phyloP scores from a whole-genome alignment of 2,888 invertebrate genomes.

The Laothoe populi region DNA sequence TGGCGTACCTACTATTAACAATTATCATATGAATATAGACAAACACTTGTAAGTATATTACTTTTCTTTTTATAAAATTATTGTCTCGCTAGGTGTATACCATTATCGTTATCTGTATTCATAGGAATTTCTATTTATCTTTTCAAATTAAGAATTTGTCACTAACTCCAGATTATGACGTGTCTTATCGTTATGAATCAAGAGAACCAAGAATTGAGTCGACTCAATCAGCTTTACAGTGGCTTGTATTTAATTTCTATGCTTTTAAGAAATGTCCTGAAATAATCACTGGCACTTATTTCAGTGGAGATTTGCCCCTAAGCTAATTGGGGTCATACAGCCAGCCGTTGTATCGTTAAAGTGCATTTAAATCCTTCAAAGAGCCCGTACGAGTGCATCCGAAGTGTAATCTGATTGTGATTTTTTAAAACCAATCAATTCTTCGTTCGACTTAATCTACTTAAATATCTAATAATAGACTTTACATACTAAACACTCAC shows the following conservation, averaged over 20 bases:
- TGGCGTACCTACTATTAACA: too few species aligned
- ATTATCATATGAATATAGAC: too few species aligned
- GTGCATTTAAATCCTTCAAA: constrained; percentile 6
- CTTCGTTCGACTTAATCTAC: too few species aligned
- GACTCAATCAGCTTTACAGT: not conserved
- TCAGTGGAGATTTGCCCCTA: too few species aligned
- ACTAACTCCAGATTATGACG: not conserved
- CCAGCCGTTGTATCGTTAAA: constrained; percentile 1
- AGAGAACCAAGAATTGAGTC: not conserved
- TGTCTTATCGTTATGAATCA: not conserved
- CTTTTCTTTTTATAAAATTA: not conserved
- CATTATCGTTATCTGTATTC: constrained; percentile 1
- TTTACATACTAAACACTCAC: too few species aligned
- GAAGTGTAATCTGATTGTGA: not conserved
- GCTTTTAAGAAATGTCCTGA: too few species aligned
- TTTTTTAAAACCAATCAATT: too few species aligned
- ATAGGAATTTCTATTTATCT: constrained; percentile 18
- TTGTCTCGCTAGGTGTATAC: too few species aligned
- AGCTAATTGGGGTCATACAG: constrained; percentile 15
- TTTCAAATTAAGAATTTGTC: not conserved
- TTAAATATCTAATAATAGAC: too few species aligned
- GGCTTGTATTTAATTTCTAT: not conserved
- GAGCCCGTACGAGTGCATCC: not conserved
- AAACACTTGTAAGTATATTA: not conserved
- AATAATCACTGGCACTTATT: not conserved